Evolutionary conservation across 1,140 invertebrate species (phyloP).

Genomic region (Polypedilum pembai): DNA sequence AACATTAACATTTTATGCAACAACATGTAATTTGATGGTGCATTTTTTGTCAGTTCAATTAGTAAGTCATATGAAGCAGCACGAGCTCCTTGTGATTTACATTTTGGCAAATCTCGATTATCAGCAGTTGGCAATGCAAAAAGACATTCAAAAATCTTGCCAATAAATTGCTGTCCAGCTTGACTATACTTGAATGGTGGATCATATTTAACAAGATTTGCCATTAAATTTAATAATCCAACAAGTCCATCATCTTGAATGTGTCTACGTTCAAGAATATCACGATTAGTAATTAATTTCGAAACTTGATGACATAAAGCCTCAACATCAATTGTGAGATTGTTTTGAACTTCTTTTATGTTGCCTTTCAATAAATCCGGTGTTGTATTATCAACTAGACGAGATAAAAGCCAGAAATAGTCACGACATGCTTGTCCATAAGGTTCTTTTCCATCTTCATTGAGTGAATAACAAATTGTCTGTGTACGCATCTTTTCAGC

Average conservation of each 20-base stretch:
- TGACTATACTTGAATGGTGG: constrained; percentile 75
- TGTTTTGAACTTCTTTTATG: constrained; percentile 48
- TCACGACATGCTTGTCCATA: constrained; percentile 88
- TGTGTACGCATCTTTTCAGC: constrained; percentile 79
- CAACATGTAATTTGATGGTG: constrained; percentile 76
- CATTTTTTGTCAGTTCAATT: constrained; percentile 75
- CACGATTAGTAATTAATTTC: constrained; percentile 63
- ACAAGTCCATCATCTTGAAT: constrained; percentile 84
- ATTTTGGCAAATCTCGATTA: constrained; percentile 80
- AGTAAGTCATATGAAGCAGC: constrained; percentile 84
- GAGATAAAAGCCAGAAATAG: constrained; percentile 86
- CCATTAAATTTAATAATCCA: constrained; percentile 77
- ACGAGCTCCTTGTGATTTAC: constrained; percentile 80
- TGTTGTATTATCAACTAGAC: constrained; percentile 76
- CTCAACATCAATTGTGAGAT: constrained; percentile 59
- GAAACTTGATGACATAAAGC: constrained; percentile 66
- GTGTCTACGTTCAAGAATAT: constrained; percentile 73
- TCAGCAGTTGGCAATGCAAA: constrained; percentile 82
- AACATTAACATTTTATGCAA: constrained; percentile 72
- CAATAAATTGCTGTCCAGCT: constrained; percentile 64
- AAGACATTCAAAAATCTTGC: constrained; percentile 75
- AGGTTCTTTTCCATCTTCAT: constrained; percentile 81
- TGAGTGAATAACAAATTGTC: constrained; percentile 48
- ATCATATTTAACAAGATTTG: constrained; percentile 80
- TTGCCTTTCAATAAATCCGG: constrained; percentile 67